Base-by-base conservation (phyloP, 35 echinoderm and acorn worm species). In the Heliocidaris tuberculata region DNA sequence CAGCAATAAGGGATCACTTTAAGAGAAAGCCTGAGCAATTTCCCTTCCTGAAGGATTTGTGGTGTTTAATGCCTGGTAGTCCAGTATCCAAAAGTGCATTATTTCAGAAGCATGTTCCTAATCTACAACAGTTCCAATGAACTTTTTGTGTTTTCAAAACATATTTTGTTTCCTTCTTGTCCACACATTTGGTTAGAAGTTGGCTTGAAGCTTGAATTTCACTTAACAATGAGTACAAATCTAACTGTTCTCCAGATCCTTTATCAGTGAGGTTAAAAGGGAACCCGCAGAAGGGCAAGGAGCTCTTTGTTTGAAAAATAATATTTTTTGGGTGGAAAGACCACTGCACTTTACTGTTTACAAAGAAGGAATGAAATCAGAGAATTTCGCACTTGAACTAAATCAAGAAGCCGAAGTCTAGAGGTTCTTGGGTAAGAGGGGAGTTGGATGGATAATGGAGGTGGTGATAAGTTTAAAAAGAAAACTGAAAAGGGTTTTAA, bases 271-370 rank as follows among this genome's bases (percentile, higher is more conserved):
- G 65, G 65, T 78, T 78, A 78, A 78, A 78, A 78, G 65, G 65
- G 27, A 78, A 78, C 65, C 27, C 65, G 7, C 7, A 21, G 6
- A 78, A 78, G 65, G 65, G 65, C 65, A 78, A 78, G 65, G 27
- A 27, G 21, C 27, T 78, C 65, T 78, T 78, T 78, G 65, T 78
- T 78, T 78, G 65, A 78, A 78, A 78, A 78, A 78, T 27, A 78
- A 78, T 78, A 78, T 78, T 78, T 27, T 27, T 78, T 19, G n/a
- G 2, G 65, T 78, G 65, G 65, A 19, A 89, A 48, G 87, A 89
- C 31, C 87, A 89, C 87, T 89, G 87, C 24, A 89, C 87, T 89
- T 42, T 89, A 27, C 31, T 42, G 87, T 89, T 89, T 48, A 89
- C 87, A 89, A 89, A 42, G 9, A 9, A 48, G 31, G 86, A 89